These are phyloP conservation scores for Motacilla alba DNA, from an alignment of 2,113 vertebrate species.

Conservation along the genomic window DNA sequence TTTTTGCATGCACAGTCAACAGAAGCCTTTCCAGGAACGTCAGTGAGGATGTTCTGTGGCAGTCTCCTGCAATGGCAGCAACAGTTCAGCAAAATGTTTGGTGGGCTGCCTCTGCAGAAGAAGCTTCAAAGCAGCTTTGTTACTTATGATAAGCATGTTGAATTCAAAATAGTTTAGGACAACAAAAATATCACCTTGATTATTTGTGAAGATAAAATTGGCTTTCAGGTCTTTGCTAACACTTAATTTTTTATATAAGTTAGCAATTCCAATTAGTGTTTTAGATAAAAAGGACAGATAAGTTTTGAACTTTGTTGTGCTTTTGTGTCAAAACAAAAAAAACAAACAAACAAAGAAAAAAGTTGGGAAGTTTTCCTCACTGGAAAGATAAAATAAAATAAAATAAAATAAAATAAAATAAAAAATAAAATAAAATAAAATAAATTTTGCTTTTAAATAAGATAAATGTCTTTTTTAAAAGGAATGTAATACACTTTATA, in stretches of 20 bases:
- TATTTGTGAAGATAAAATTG: background rate
- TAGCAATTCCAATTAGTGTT: background rate
- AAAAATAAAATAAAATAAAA: background rate
- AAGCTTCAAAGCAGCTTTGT: background rate
- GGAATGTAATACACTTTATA: background rate
- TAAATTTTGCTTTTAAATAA: background rate
- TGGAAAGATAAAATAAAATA: background rate
- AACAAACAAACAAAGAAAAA: background rate
- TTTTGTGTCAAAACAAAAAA: background rate
- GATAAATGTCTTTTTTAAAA: background rate
- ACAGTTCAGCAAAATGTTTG: background rate
- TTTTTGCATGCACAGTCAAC: background rate
- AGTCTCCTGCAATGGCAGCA: background rate
- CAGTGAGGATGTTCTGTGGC: background rate
- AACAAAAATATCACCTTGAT: background rate
- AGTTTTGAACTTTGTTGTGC: background rate
- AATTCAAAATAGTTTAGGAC: background rate
- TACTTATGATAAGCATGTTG: background rate
- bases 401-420: too few relatives aligned
- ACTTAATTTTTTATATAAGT: background rate
- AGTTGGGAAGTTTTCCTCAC: background rate
- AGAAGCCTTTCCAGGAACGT: background rate
- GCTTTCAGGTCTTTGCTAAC: background rate
- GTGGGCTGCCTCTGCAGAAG: background rate
- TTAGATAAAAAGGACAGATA: background rate